These are phyloP conservation scores for Lingula anatina DNA, from an alignment of 2,888 invertebrate species.

Conservation along the genomic window DNA sequence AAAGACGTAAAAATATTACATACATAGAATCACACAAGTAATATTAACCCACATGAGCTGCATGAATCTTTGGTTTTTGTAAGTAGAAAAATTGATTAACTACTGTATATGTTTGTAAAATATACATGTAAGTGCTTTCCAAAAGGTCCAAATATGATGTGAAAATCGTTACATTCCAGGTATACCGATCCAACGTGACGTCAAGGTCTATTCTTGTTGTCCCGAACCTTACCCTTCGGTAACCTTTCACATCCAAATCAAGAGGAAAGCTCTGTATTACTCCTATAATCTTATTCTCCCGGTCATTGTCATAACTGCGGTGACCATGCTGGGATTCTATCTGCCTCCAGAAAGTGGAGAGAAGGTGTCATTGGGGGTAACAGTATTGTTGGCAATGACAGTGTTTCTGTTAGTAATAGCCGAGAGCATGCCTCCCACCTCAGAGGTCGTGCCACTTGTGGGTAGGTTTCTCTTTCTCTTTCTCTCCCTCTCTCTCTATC, in stretches of 20 bases:
- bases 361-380: conserved; percentile 39
- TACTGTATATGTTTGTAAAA: no score
- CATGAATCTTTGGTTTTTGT: no score
- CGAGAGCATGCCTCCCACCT: conserved; percentile 41
- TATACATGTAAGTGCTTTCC: no score
- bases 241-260: conserved; percentile 55
- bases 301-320: conserved; percentile 24
- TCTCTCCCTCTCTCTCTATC: no score
- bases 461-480: conserved; percentile 18
- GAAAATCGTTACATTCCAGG: no score
- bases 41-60: no score
- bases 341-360: conserved; percentile 37
- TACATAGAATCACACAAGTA: no score
- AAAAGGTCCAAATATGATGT: no score
- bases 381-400: conserved; percentile 41
- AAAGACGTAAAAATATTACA: no score
- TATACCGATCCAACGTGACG: no score
- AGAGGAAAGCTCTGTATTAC: conserved; percentile 29
- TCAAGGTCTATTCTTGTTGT: conserved; percentile 58
- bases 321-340: conserved; percentile 22
- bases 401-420: conserved; percentile 42
- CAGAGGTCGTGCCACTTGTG: conserved; percentile 40
- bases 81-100: no score
- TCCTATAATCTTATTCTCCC: conserved; percentile 33
- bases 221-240: conserved; percentile 58